Evolutionary conservation across 2,888 invertebrate species (phyloP), one percentile per base, ranked within the genome.

Genomic region (Lottia scabra): DNA sequence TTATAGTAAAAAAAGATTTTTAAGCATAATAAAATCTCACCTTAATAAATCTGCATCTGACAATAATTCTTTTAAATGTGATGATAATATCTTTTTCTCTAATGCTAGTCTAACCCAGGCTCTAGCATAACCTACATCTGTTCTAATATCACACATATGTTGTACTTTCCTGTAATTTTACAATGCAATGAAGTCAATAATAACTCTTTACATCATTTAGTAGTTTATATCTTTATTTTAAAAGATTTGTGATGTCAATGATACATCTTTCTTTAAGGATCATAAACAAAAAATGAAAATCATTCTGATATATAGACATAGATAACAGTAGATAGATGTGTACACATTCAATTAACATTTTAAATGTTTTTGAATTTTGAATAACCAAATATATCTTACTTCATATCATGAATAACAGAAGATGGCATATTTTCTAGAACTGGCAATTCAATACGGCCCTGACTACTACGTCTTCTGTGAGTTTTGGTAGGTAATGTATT

Each of bases 71-170:
- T 96, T 94, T 72, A 99, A 92, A 90, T 99, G 98, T 82, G 95
- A 94, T 0, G 98, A 98, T 1, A 99, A 91, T 64, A 98, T 92
- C 89, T 99, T 99, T 90, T 99, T 97, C 88, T 99, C 99, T 65
- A 99, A 91, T 0, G 98, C 95, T 30, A 99, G 91, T 70, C 99
- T 93, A 3, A 99, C 96, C 95, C 97, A 99, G 1, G 99, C 99
- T 81, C 99, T 84, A 1, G 92, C 91, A 83, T 91, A 91, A 1
- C 99, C 99, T 80, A 99, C 97, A 84, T 99, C 97, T 0, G 99
- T 99, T 91, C 97, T 98, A 72, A 99, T 98, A 88, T 99, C 99
- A 0, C 95, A 94, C 97, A 99, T 98, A 74, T 85, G 82, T 70
- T 87, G 85, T 0, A 90, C 86, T 77, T 88, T 86, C 67, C 86